Evolutionary conservation across 2,888 invertebrate species (phyloP).

Genomic region (Vanessa cardui): DNA sequence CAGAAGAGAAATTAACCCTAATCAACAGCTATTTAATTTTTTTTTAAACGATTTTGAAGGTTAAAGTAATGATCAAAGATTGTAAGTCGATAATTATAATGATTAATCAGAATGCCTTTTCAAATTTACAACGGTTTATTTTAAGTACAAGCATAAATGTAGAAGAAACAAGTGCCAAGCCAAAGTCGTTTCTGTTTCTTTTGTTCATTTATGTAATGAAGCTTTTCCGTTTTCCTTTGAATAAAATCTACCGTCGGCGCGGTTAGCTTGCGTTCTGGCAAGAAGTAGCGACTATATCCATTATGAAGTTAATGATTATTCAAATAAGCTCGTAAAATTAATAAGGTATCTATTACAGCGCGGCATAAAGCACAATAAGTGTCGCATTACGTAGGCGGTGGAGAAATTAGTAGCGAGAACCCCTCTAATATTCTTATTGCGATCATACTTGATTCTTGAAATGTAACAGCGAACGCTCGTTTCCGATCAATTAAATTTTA

Average conservation of each 20-base stretch:
- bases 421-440: constrained; percentile 16
- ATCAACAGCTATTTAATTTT: constrained; percentile 22
- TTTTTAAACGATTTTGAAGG: background rate
- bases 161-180: constrained; percentile 3
- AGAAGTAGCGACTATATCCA: constrained; percentile 17
- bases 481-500: background rate
- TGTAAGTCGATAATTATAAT: constrained; percentile 1
- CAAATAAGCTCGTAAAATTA: constrained; percentile 39
- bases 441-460: constrained; percentile 1
- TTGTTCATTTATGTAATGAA: constrained; percentile 14
- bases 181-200: constrained; percentile 7
- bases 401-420: constrained; percentile 24
- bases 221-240: constrained; percentile 12
- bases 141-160: background rate
- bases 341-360: constrained; percentile 36
- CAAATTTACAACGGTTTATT: constrained; percentile 10
- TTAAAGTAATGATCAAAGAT: background rate
- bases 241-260: constrained; percentile 6
- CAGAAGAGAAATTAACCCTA: constrained; percentile 19
- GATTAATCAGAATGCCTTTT: background rate
- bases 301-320: constrained; percentile 35
- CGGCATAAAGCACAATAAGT: constrained; percentile 26
- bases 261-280: constrained; percentile 8
- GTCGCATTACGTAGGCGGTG: constrained; percentile 27
- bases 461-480: constrained; percentile 2